Evolutionary conservation across 1,140 invertebrate species (phyloP), one percentile per base, ranked within the genome.

Genomic region (Carposina sasakii): DNA sequence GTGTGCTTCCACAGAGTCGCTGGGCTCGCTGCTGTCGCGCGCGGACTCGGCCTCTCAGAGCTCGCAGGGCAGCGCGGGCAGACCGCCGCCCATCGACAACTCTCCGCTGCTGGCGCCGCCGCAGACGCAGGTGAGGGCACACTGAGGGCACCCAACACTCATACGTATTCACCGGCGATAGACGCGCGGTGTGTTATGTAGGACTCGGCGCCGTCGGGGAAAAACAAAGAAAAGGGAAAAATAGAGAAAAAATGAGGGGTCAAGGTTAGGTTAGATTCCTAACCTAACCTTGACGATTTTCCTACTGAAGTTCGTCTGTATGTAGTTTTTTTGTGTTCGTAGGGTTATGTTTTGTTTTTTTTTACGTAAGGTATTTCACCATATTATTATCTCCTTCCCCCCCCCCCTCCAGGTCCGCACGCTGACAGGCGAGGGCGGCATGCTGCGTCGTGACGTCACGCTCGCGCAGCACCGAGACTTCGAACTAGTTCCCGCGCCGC

Each of bases 341-440:
- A n/a, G n/a, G n/a, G n/a, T n/a, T n/a, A n/a, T n/a, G n/a, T n/a
- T n/a, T n/a, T n/a, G n/a, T n/a, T n/a, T n/a, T n/a, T n/a, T n/a
- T n/a, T n/a, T n/a, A n/a, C n/a, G n/a, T n/a, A n/a, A n/a, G n/a
- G n/a, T n/a, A n/a, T n/a, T n/a, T n/a, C n/a, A n/a, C n/a, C n/a
- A n/a, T n/a, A n/a, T n/a, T n/a, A n/a, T n/a, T n/a, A n/a, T n/a
- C n/a, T n/a, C n/a, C n/a, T n/a, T n/a, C n/a, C n/a, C 23, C 19
- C 17, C 3, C 3, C 2, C 13, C 47, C 31, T 33, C 5, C 52
- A 73, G 73, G 81, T 78, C 19, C 71, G 69, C 2, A 89, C 92
- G 6, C 84, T 96, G 31, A 96, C 94, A n/a, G 93, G 92, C 51
- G 95, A 96, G 87, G 94, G 94, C 33, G 94, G 94, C 0, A 89